Evolutionary conservation across 1,140 invertebrate genomes (phyloP).

Genomic region (Trachelipus rathkii): DNA sequence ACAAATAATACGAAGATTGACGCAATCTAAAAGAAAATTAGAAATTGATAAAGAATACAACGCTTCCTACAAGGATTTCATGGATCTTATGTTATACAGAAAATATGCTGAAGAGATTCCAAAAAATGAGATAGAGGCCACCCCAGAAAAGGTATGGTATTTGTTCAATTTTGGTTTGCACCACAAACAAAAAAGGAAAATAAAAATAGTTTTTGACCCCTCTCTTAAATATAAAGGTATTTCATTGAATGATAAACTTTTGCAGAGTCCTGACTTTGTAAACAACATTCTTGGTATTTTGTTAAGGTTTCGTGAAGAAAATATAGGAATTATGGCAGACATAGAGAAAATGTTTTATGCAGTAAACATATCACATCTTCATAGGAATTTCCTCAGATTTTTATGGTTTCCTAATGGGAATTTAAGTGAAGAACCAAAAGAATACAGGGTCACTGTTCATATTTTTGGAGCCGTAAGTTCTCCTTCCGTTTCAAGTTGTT

Average conservation of each 20-base stretch:
- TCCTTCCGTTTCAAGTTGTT: not conserved
- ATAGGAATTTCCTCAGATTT: not conserved
- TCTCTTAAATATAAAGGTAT: not conserved
- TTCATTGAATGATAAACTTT: conserved; percentile 1
- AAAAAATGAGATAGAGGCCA: too few relatives aligned
- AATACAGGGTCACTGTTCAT: not conserved
- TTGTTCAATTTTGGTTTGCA: not conserved
- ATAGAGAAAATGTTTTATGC: not conserved
- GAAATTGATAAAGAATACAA: too few relatives aligned
- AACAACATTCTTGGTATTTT: not conserved
- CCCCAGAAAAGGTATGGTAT: too few relatives aligned
- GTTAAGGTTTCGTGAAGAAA: not conserved
- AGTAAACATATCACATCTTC: not conserved
- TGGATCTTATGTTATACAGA: too few relatives aligned
- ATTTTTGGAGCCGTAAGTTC: not conserved
- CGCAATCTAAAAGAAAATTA: too few relatives aligned
- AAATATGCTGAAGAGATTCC: too few relatives aligned
- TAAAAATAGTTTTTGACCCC: not conserved
- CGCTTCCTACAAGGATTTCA: too few relatives aligned
- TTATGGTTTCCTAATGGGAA: not conserved
- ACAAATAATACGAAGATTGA: too few relatives aligned
- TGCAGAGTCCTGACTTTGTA: not conserved
- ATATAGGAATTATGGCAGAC: not conserved
- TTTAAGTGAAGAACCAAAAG: not conserved
- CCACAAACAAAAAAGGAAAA: not conserved